Conservation (phyloP, 2,797 vertebrate genomes). For the Phalanger gymnotis region DNA sequence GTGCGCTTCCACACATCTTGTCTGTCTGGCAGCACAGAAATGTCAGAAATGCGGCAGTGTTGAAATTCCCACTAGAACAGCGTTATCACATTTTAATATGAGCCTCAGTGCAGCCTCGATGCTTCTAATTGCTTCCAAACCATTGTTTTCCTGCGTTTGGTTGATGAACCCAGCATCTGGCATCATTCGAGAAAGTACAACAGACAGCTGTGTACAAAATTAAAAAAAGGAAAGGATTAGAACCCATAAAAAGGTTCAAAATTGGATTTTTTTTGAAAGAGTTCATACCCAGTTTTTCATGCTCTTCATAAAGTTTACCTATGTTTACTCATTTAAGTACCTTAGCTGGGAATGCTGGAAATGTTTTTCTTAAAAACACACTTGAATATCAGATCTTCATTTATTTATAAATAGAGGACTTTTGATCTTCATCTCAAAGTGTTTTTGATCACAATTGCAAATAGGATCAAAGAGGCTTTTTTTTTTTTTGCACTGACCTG, state of each 20-base stretch:
- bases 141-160: slow-evolving; percentile 86
- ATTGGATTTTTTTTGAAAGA: slow-evolving; percentile 66
- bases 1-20: slow-evolving; percentile 78
- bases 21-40: slow-evolving; percentile 82
- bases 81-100: slow-evolving; percentile 85
- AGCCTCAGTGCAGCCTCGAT: slow-evolving; percentile 80
- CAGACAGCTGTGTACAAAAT: slow-evolving; percentile 87
- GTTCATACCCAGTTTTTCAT: slow-evolving; percentile 46
- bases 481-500: background rate
- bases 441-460: slow-evolving; percentile 28
- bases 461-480: slow-evolving; percentile 48
- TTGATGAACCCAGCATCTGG: slow-evolving; percentile 87
- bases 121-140: slow-evolving; percentile 85
- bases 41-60: slow-evolving; percentile 78
- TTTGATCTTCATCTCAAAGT: slow-evolving; percentile 34
- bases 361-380: background rate
- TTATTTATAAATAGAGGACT: slow-evolving; percentile 4
- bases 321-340: slow-evolving; percentile 3
- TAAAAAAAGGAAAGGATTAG: slow-evolving; percentile 69
- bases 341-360: slow-evolving; percentile 10
- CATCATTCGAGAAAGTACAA: slow-evolving; percentile 83
- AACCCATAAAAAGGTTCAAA: slow-evolving; percentile 77
- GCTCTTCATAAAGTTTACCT: background rate
- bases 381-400: slow-evolving; percentile 44
- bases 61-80: slow-evolving; percentile 84